These are phyloP conservation scores for Aspidiotus destructor DNA, from an alignment of 2,888 invertebrate species.

Conservation along the genomic window DNA sequence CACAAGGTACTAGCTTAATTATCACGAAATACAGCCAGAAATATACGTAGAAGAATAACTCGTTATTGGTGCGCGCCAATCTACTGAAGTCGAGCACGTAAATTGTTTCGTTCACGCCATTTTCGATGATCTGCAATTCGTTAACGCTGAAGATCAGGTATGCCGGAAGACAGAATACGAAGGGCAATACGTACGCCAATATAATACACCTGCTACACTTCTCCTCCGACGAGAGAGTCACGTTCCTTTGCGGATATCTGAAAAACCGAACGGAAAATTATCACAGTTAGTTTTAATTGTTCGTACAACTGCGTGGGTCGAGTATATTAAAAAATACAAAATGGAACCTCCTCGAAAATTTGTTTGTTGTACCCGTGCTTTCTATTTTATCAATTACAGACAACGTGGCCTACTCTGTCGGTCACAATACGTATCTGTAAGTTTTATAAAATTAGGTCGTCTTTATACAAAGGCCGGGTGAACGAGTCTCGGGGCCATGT, in stretches of 20 bases:
- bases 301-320: no score
- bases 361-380: no score
- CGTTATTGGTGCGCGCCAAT: conserved; percentile 41
- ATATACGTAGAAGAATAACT: conserved; percentile 49
- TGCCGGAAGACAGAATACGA: conserved; percentile 73
- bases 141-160: conserved; percentile 60
- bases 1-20: conserved; percentile 69
- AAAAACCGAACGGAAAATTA: conserved; percentile 35
- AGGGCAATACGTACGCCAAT: conserved; percentile 64
- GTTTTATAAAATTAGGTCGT: no score
- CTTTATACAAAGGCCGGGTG: no score
- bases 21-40: conserved; percentile 69
- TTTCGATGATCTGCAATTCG: conserved; percentile 48
- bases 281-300: no score
- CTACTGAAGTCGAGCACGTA: conserved; percentile 49
- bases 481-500: no score
- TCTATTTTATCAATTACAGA: no score
- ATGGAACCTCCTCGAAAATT: no score
- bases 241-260: conserved; percentile 69
- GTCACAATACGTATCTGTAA: no score
- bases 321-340: no score
- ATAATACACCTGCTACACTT: conserved; percentile 68
- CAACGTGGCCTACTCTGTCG: no score
- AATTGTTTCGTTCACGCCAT: conserved; percentile 50
- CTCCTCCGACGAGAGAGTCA: conserved; percentile 62